Base-by-base conservation (phyloP, 1,140 invertebrate genomes). In the Propsilocerus akamusi region DNA sequence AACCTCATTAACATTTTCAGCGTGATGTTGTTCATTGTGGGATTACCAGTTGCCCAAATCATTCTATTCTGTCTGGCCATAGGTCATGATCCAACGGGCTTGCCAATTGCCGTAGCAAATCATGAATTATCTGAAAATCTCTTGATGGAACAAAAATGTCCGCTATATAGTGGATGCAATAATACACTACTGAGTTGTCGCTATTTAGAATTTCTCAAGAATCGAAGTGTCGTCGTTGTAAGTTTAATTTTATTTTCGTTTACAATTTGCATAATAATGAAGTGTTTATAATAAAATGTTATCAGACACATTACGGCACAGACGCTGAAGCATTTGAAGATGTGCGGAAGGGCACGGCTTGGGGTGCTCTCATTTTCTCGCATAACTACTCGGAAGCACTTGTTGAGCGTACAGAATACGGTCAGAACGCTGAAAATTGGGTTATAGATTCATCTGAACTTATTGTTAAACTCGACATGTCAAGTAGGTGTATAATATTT, bases 21-120 rank as follows among this genome's bases (percentile, higher is more conserved):
- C 6, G 76, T 92, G 30, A 81, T 94, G 73, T 62, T 85, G 24
- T 96, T 97, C 66, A 87, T 96, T 57, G 83, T 96, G 52, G 81
- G 86, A 24, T 69, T 97, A 46, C 93, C 93, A 0, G 79, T 91
- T 1, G 79, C 89, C 49, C 90, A 97, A 74, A 92, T 95, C 52
- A 75, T 94, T 24, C 70, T 97, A 5, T 97, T 97, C 70, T 97
- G 93, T 67, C 62, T 94, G 46, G 88, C 92, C 22, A 93, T 97
- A 54, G 93, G 93, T 12, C 81, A 85, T 53, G 86, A 93, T 60
- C 92, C 93, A 0, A 74, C 76, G 30, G 80, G 83, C 17, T 70
- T 97, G 3, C 78, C 77, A 52, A 64, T 97, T 47, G 90, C 82
- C 1, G 75, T 95, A 46, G 83, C 94, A 26, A 93, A 94, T 68